Percentiles rank a stretch among this genome's conserved stretches.
Conservation (phyloP, 2,888 invertebrate species). For the Chloroclystis v-ata region DNA sequence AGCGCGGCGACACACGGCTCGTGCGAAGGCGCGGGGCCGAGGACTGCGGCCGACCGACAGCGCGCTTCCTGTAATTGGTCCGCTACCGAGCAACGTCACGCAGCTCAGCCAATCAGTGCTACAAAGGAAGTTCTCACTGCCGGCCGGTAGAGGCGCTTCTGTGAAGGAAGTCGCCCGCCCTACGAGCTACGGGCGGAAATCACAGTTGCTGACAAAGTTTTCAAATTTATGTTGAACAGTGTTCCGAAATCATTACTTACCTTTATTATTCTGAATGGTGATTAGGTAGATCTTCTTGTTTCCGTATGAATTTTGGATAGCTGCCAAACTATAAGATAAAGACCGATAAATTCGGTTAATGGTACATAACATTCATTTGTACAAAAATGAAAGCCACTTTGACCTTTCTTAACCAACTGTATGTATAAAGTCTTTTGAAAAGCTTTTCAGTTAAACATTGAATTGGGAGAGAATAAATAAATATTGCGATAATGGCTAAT, state of each 20-base stretch:
- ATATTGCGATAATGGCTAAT: too few species aligned
- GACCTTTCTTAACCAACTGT: too few species aligned
- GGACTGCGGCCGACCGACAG: slow-evolving; percentile 71
- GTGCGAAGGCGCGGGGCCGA: slow-evolving; percentile 73
- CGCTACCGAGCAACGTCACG: slow-evolving; percentile 64
- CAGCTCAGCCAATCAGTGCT: slow-evolving; percentile 52
- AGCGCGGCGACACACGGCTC: slow-evolving; percentile 68
- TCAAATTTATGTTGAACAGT: not conserved
- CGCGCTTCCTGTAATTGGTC: slow-evolving; percentile 66
- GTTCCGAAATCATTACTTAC: not conserved
- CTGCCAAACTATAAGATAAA: slow-evolving; percentile 27
- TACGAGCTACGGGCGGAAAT: slow-evolving; percentile 62
- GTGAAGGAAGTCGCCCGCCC: slow-evolving; percentile 71
- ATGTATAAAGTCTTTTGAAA: too few species aligned
- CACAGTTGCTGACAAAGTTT: slow-evolving; percentile 28
- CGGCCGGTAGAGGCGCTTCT: slow-evolving; percentile 56
- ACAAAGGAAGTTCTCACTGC: slow-evolving; percentile 40
- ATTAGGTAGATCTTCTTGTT: slow-evolving; percentile 1
- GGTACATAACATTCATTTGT: slow-evolving; percentile 2
- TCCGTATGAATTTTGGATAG: slow-evolving; percentile 21
- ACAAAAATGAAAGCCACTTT: not conserved
- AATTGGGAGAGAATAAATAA: too few species aligned
- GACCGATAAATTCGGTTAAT: slow-evolving; percentile 26
- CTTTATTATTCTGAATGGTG: not conserved
- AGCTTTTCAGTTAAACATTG: too few species aligned